A percentile compares a stretch with the other conserved stretches of the same genome.
phyloP scores from a whole-genome alignment of 2,797 vertebrate species.

The Acridotheres tristis region DNA sequence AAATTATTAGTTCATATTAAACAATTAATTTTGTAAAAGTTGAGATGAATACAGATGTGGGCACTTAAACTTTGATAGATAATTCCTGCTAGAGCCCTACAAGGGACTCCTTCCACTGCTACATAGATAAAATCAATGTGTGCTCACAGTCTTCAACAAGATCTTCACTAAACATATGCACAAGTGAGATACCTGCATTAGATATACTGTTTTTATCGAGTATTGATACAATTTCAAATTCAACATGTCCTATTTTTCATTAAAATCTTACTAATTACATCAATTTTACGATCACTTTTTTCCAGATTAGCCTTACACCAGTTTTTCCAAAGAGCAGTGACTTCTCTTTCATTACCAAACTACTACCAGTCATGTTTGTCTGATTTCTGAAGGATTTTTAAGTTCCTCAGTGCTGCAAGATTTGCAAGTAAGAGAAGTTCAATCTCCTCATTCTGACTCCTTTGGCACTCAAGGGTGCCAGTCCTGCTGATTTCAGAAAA shows the following conservation, averaged over 20 bases:
- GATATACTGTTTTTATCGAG: not conserved
- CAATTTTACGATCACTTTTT: not conserved
- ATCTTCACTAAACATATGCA: not conserved
- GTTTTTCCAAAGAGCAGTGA: not conserved
- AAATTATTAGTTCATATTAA: not conserved
- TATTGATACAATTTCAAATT: not conserved
- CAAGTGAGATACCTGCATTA: not conserved
- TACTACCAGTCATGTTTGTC: not conserved
- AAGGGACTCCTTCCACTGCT: not conserved
- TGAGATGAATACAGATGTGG: not conserved
- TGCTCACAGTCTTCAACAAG: not conserved
- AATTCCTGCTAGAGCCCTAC: not conserved
- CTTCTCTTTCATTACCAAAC: not conserved
- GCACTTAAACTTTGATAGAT: not conserved
- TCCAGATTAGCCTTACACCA: not conserved
- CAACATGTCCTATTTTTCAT: not conserved
- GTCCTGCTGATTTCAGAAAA: conserved; percentile 20
- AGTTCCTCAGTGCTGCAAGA: not conserved
- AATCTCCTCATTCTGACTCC: not conserved
- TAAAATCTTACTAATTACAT: not conserved
- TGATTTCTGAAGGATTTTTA: not conserved
- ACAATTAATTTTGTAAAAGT: not conserved
- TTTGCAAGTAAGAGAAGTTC: not conserved
- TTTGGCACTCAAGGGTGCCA: not conserved
- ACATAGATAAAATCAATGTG: not conserved